Evolutionary conservation across 2,888 invertebrate genomes (phyloP), one percentile per base, ranked within the genome.

Genomic region (Chromoteleia sp.): DNA sequence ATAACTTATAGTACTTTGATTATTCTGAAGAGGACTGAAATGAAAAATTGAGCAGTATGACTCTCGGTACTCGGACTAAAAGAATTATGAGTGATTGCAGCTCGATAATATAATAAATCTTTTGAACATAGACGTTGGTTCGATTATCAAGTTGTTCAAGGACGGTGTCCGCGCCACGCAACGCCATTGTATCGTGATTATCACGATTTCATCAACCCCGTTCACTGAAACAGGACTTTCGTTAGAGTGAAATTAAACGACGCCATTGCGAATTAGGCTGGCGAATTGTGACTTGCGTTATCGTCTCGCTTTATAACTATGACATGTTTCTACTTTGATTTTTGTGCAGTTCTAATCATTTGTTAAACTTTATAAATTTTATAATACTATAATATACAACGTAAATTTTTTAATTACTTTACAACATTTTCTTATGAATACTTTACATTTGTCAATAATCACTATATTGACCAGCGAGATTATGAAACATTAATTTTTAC

Each of bases 91-190:
- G 63, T 56, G 68, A 67, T 50, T 61, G 70, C 41, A 30, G 54
- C 65, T 81, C 70, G 80, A 75, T 81, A 75, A 59, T 65, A 45
- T 29, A 71, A 81, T 80, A 81, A 81, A 81, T 81, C 75, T 71
- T 58, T 15, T 14, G 36, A 41, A 48, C 65, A 36, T 33, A 63
- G 75, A 75, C 63, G 80, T 48, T n/a, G 56, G 17, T 70, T 71
- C 59, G 76, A 65, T 67, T 81, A 81, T 58, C 81, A 71, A 81
- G 54, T 59, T 76, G 39, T 76, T 73, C 73, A 73, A 81, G 67
- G 76, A 59, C 67, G 65, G 33, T 30, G 33, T 29, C 59, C 33
- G 52, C 17, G 63, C 76, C 81, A 76, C 76, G 81, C 75, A 58
- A 77, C 19, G 21, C 19, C 65, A 41, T 54, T 54, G 58, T 50